These are phyloP conservation scores for Holothuria scabra DNA, from an alignment of 53 echinoderm and acorn worm genomes.

Conservation along the genomic window DNA sequence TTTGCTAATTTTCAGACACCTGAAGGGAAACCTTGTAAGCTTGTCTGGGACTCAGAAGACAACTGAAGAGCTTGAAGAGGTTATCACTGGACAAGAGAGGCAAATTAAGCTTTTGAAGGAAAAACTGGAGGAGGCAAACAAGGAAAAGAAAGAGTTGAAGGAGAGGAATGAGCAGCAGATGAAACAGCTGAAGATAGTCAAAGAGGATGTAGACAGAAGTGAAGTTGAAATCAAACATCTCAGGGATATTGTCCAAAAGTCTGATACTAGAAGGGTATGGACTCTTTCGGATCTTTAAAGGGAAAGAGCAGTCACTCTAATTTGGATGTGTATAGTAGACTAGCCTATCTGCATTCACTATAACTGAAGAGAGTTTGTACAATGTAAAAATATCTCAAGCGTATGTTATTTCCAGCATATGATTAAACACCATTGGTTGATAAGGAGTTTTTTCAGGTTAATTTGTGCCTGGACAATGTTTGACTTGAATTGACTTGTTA, in stretches of 20 bases:
- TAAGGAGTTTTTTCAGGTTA: too few relatives aligned
- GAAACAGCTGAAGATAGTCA: constrained; percentile 68
- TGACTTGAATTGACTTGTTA: too few relatives aligned
- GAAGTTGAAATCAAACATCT: neutral
- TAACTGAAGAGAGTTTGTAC: too few relatives aligned
- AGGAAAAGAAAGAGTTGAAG: constrained; percentile 77
- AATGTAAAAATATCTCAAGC: too few relatives aligned
- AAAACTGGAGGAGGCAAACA: constrained; percentile 57
- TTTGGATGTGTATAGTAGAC: too few relatives aligned
- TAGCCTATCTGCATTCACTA: too few relatives aligned
- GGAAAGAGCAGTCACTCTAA: too few relatives aligned
- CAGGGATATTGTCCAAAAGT: neutral
- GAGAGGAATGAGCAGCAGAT: constrained; percentile 79
- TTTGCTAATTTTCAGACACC: neutral
- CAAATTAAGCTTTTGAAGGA: constrained; percentile 60
- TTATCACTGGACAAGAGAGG: constrained; percentile 38
- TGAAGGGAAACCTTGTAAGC: constrained; percentile 25
- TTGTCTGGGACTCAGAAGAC: constrained; percentile 26
- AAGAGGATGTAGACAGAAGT: constrained; percentile 83
- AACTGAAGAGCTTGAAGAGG: constrained; percentile 29
- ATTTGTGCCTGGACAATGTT: too few relatives aligned
- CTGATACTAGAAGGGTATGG: too few relatives aligned
- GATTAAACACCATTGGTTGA: too few relatives aligned
- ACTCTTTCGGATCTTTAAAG: too few relatives aligned
- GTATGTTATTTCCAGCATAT: too few relatives aligned